Percentiles rank a stretch among this genome's conserved stretches.
Evolutionary conservation across 2,888 invertebrate species (phyloP).

Genomic region (Zygaena filipendulae): DNA sequence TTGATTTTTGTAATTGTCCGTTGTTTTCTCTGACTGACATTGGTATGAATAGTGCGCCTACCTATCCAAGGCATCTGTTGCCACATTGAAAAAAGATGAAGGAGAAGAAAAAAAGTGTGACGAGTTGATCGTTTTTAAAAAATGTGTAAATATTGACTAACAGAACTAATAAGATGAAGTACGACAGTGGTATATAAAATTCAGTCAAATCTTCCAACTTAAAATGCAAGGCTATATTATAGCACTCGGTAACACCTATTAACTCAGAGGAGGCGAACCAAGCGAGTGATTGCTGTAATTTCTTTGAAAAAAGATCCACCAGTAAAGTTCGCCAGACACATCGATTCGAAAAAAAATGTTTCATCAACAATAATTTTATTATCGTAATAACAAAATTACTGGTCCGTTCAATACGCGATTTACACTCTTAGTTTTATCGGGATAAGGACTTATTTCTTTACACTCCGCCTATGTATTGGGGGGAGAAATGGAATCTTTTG

Average conservation of each 20-base stretch:
- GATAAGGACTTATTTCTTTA: constrained; percentile 45
- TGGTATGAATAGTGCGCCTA: too few relatives aligned
- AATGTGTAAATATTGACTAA: too few relatives aligned
- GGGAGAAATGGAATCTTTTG: constrained; percentile 69
- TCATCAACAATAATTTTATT: constrained; percentile 69
- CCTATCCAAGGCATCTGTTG: too few relatives aligned
- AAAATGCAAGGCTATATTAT: constrained; percentile 26
- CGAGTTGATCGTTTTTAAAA: too few relatives aligned
- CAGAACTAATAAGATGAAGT: too few relatives aligned
- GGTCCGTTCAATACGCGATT: constrained; percentile 48
- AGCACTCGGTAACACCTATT: constrained; percentile 53
- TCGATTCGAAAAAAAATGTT: constrained; percentile 65
- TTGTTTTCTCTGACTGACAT: too few relatives aligned
- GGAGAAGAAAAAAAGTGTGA: too few relatives aligned
- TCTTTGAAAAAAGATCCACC: constrained; percentile 56
- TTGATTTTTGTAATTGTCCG: too few relatives aligned
- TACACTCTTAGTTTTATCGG: constrained; percentile 41
- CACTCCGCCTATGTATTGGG: constrained; percentile 45
- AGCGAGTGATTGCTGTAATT: constrained; percentile 61
- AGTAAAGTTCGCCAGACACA: constrained; percentile 64
- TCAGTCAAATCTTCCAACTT: too few relatives aligned
- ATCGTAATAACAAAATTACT: constrained; percentile 68
- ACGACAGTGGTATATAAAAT: too few relatives aligned
- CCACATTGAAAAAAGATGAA: too few relatives aligned
- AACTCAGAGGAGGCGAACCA: constrained; percentile 44